These are phyloP conservation scores for Austrofundulus limnaeus DNA, from an alignment of 2,113 vertebrate genomes.

Conservation along the genomic window DNA sequence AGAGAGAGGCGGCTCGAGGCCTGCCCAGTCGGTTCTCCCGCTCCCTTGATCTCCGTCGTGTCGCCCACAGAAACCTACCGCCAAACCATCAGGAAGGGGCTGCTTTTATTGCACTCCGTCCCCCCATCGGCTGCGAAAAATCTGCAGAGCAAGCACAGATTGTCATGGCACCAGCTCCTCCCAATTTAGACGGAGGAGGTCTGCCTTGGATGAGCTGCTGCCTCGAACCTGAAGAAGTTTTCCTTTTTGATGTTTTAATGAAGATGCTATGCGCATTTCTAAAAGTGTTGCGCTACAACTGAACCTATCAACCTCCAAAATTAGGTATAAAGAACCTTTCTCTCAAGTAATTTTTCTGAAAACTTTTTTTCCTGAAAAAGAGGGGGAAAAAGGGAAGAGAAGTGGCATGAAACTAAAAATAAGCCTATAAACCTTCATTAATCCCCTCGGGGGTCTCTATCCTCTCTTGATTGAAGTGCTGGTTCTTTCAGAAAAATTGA, in stretches of 20 bases:
- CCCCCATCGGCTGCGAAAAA: slow-evolving; percentile 60
- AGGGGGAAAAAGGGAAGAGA: slow-evolving; percentile 31
- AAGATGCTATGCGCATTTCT: slow-evolving; percentile 49
- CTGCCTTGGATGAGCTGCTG: slow-evolving; percentile 51
- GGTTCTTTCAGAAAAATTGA: slow-evolving; percentile 67
- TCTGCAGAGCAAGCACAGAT: slow-evolving; percentile 71
- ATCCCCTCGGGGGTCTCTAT: slow-evolving; percentile 41
- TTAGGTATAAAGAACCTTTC: slow-evolving; percentile 65
- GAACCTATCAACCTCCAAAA: slow-evolving; percentile 52
- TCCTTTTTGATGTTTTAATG: slow-evolving; percentile 71
- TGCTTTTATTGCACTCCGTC: slow-evolving; percentile 55
- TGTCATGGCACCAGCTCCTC: slow-evolving; percentile 51
- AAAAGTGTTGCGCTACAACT: slow-evolving; percentile 47
- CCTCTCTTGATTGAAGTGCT: slow-evolving; percentile 49
- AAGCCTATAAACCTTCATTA: slow-evolving; percentile 53
- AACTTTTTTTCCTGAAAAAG: slow-evolving; percentile 42
- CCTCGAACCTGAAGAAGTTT: slow-evolving; percentile 38
- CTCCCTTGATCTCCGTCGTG: slow-evolving; percentile 75
- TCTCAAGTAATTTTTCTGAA: slow-evolving; percentile 49
- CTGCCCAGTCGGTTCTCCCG: slow-evolving; percentile 68
- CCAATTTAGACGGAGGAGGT: slow-evolving; percentile 56
- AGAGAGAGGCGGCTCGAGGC: slow-evolving; percentile 67
- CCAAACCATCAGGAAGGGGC: slow-evolving; percentile 68
- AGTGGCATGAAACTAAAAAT: slow-evolving; percentile 43
- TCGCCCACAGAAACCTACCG: slow-evolving; percentile 69